Evolutionary conservation across 1,140 invertebrate species (phyloP).

Genomic region (Proales similis): DNA sequence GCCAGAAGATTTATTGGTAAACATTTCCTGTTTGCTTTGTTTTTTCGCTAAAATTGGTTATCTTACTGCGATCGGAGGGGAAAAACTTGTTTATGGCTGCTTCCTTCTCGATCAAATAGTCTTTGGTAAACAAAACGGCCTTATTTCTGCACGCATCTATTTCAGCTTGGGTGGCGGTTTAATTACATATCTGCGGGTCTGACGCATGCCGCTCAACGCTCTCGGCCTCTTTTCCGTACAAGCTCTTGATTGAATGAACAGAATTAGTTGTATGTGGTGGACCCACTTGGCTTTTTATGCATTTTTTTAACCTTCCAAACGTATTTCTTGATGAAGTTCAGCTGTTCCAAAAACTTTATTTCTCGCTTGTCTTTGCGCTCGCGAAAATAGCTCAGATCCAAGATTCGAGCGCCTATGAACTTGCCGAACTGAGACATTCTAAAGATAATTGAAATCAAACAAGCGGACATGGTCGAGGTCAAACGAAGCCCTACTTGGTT

Average conservation of each 20-base stretch:
- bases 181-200: slow-evolving; percentile 31
- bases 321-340: slow-evolving; percentile 88
- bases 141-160: slow-evolving; percentile 23
- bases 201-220: slow-evolving; percentile 29
- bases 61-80: slow-evolving; percentile 11
- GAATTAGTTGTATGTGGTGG: not conserved
- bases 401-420: slow-evolving; percentile 82
- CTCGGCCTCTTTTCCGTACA: slow-evolving; percentile 38
- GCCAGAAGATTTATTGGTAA: slow-evolving; percentile 38
- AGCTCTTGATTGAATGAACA: not conserved
- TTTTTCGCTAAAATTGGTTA: not conserved
- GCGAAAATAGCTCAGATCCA: slow-evolving; percentile 84
- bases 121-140: slow-evolving; percentile 41
- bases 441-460: slow-evolving; percentile 37
- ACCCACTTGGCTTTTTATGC: not conserved
- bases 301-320: slow-evolving; percentile 75
- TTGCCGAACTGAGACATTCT: slow-evolving; percentile 85
- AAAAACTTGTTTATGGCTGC: slow-evolving; percentile 83
- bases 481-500: slow-evolving; percentile 63
- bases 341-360: slow-evolving; percentile 85
- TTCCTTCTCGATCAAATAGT: slow-evolving; percentile 98
- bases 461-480: not conserved
- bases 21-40: not conserved
- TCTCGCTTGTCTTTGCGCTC: slow-evolving; percentile 89
- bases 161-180: slow-evolving; percentile 10